A percentile compares a stretch with the other conserved stretches of the same genome.
Conservation (phyloP, 2,888 invertebrate genomes). For the Agriotes lineatus region DNA sequence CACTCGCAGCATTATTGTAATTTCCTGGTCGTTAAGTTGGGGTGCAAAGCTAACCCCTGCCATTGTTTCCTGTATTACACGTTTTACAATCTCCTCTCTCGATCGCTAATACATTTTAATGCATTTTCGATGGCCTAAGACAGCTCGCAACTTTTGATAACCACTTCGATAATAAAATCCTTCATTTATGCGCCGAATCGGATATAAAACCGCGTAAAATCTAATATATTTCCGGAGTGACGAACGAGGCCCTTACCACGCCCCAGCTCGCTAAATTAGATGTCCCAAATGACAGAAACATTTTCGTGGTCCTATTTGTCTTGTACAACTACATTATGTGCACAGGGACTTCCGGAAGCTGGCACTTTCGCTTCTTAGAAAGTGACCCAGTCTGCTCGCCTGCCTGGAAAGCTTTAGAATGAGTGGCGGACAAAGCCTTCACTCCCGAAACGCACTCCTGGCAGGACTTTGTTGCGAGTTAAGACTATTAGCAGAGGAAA, state of each 20-base stretch:
- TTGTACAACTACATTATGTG: slow-evolving; percentile 26
- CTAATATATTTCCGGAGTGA: slow-evolving; percentile 20
- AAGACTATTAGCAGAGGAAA: neutral
- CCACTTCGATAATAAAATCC: slow-evolving; percentile 8
- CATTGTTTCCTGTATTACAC: slow-evolving; percentile 30
- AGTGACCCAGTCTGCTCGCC: slow-evolving; percentile 5
- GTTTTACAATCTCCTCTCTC: slow-evolving; percentile 31
- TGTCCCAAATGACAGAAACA: slow-evolving; percentile 28
- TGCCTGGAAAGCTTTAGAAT: neutral
- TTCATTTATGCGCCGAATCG: slow-evolving; percentile 18
- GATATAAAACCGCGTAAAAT: slow-evolving; percentile 14
- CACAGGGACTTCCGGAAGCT: slow-evolving; percentile 8
- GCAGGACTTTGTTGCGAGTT: neutral
- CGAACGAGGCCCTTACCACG: slow-evolving; percentile 12
- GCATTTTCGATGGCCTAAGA: slow-evolving; percentile 27
- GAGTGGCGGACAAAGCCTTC: slow-evolving; percentile 1
- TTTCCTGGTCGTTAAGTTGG: slow-evolving; percentile 57
- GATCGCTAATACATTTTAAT: slow-evolving; percentile 35
- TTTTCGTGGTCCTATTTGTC: slow-evolving; percentile 30
- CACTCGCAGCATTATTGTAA: slow-evolving; percentile 57
- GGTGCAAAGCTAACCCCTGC: slow-evolving; percentile 49
- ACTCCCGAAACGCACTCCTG: neutral
- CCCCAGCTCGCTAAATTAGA: slow-evolving; percentile 27
- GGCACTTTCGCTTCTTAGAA: slow-evolving; percentile 10
- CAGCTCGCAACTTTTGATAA: slow-evolving; percentile 1